phyloP scores from a whole-genome alignment of 2,113 vertebrate species.

The Eclectus roratus region DNA sequence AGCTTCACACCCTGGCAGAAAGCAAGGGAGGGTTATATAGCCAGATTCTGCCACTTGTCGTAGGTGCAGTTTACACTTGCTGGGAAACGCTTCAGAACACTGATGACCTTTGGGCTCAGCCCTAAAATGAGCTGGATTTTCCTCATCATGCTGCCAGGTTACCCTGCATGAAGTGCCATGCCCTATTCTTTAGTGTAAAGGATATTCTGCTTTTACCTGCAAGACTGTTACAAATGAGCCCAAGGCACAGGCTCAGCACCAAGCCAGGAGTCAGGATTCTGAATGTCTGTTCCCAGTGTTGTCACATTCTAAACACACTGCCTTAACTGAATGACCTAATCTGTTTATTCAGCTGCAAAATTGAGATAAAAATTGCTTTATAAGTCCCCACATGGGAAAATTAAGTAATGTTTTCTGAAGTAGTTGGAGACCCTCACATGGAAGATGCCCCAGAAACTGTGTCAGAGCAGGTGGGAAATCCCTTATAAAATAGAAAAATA shows the following conservation, averaged over 20 bases:
- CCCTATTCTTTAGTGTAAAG: neutral
- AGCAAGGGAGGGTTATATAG: neutral
- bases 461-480: neutral
- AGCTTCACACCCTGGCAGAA: neutral
- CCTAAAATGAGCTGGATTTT: neutral
- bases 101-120: neutral
- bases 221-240: neutral
- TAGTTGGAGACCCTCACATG: neutral
- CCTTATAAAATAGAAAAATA: neutral
- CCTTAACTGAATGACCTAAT: slow-evolving; percentile 8
- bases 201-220: neutral
- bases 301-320: neutral
- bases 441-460: neutral
- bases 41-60: neutral
- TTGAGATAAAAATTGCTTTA: slow-evolving; percentile 20
- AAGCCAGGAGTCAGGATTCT: neutral
- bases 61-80: neutral
- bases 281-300: neutral
- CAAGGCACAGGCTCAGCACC: neutral
- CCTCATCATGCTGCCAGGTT: neutral
- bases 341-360: slow-evolving; percentile 58
- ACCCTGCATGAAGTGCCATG: neutral
- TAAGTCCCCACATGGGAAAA: neutral
- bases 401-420: slow-evolving; percentile 17
- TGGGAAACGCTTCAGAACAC: neutral